Base-by-base conservation (phyloP, 1,140 invertebrate species). In the Drosophila malerkotliana region DNA sequence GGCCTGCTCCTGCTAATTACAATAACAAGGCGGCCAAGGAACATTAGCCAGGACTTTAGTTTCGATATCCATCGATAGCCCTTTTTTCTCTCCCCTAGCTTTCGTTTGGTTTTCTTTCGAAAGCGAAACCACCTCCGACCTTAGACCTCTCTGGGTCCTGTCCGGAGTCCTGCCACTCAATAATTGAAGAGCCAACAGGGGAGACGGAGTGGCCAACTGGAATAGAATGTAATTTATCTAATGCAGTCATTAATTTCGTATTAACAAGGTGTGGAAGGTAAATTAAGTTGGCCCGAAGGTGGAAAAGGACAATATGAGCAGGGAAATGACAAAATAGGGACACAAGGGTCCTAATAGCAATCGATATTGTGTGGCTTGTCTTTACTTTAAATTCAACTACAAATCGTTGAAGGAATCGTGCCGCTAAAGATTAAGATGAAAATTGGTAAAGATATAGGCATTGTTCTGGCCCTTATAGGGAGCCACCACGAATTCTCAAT, bases 161-260 rank as follows among this genome's bases (percentile, higher is more conserved):
- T 21, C 45, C 14, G 18, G 4, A 41, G 14, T 54, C 55, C 32
- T 51, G 68, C 71, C 80, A 73, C 72, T 76, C 67, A 77, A 77
- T 81, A 77, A 73, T 68, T 66, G 78, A 71, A 58, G 59, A 55
- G 48, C 68, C 62, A 52, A 59, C 71, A 44, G n/a, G 41, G 41
- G 41, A 44, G 14, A 1, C n/a, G 41, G 14, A 44, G 15, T 44
- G 14, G 41, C 45, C 15, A 61, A 15, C 32, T 37, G 32, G 47
- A 48, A 61, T 66, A 53, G 54, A 64, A 80, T 72, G 77, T 84
- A 84, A 84, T 84, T 77, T 84, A 85, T 84, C 81, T 84, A 84
- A 84, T 84, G 81, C 81, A 84, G 81, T 84, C 81, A 84, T 84
- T 84, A 84, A 84, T 84, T 85, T 84, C 73, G 77, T 84, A 85